phyloP scores from a whole-genome alignment of 37 sponge, comb jelly and placozoan genomes.

The Lycopodina hypogea region DNA sequence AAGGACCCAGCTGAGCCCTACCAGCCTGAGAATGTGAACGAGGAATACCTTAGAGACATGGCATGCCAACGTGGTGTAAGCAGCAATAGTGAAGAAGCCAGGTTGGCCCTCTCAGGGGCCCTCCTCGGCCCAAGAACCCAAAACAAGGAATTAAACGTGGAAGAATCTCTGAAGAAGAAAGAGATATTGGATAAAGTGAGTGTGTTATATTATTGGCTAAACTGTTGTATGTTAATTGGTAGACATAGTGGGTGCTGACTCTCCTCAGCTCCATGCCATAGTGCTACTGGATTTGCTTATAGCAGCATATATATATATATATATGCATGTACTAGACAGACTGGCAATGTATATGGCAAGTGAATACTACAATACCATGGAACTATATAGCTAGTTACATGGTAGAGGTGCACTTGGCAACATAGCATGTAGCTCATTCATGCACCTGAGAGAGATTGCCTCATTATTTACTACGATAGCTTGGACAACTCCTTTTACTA shows the following conservation, averaged over 20 bases:
- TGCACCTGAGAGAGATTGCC: no score
- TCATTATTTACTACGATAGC: no score
- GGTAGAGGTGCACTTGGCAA: no score
- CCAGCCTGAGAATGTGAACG: constrained; percentile 20
- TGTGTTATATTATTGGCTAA: no score
- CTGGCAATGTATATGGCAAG: no score
- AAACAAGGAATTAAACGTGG: constrained; percentile 35
- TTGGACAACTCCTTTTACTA: no score
- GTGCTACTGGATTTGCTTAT: background rate
- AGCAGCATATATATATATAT: no score
- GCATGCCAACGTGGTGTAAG: constrained; percentile 15
- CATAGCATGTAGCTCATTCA: no score
- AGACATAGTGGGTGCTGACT: background rate
- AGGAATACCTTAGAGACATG: constrained; percentile 32
- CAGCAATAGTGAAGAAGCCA: constrained; percentile 1
- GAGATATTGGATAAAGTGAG: constrained; percentile 9
- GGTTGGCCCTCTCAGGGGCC: background rate
- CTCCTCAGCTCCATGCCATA: background rate
- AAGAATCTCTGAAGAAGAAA: background rate
- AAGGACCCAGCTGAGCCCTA: constrained; percentile 24
- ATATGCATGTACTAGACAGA: no score
- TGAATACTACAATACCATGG: no score
- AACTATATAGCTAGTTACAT: no score
- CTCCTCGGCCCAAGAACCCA: constrained; percentile 26
- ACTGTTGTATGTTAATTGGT: no score